Base-by-base conservation (phyloP, 2,113 vertebrate genomes). In the Numida meleagris region DNA sequence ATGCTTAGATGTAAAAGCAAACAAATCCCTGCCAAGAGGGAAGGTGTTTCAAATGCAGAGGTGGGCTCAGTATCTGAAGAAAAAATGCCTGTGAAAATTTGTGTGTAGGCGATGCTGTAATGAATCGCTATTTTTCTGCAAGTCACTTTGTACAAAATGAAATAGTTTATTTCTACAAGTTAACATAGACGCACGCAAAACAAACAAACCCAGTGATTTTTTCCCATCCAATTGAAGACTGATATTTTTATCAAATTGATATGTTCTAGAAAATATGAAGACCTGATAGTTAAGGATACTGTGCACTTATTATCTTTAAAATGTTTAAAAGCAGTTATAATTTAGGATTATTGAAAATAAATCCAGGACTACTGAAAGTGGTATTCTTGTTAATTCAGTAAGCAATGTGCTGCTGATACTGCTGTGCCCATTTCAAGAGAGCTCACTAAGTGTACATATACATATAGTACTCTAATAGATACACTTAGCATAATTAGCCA, bases 1-100 rank as follows among this genome's bases (percentile, higher is more conserved):
- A 57, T 51, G 82, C 85, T 88, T 86, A 88, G 82, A 91, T 86
- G 65, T 71, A 91, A 89, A 95, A 95, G 68, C 76, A 91, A 83
- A 85, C 33, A 87, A 91, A 91, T 94, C 61, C 65, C 65, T 93
- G 94, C 93, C 66, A 94, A 88, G 89, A 91, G 46, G 68, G 65
- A 74, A 88, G 88, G 31, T 68, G 70, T 68, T 94, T 68, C 72
- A 72, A 65, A 77, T 51, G 40, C 2, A 1, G 1, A 31, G 67
- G 38, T 91, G 75, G 73, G 46, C 34, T 71, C 84, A 55, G 34
- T 29, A 85, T 77, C 46, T 74, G 29, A 65, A 43, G 55, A 74
- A 82, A 67, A 93, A 92, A 78, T 66, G 48, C 33, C 50, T n/a
- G 11, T 87, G 13, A 23, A 17, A 65, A 46, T 4, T 24, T 87